Base-by-base conservation (phyloP, 2,888 invertebrate species). In the Cephonodes hylas region DNA sequence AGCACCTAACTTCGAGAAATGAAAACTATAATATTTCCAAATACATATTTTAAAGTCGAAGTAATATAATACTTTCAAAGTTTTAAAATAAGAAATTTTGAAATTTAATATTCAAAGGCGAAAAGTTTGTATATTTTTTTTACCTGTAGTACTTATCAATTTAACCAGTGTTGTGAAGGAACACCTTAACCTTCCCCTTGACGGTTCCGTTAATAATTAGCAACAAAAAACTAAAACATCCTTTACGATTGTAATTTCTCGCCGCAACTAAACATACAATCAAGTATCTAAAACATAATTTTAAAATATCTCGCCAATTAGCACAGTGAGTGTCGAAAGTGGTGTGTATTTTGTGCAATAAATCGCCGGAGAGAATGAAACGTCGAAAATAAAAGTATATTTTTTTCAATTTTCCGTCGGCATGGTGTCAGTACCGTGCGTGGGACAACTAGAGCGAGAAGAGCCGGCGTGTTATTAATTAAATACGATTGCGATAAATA, bases 361-460 rank as follows among this genome's bases (percentile, higher is more conserved):
- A 53, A 53, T 53, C 53, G 18, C 27, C 18, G 18, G 53, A 53
- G 53, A 53, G 7, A 31, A 53, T 31, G 31, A 53, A 53, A 53
- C 18, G 56, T 58, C 23, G 60, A 63, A 69, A 73, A 63, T 67
- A 70, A 74, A 68, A 73, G 70, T 69, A 58, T 66, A 63, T 59
- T 63, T 64, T n/a, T 58, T 34, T 63, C 46, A 65, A 66, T 64
- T 67, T 68, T 64, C 64, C 67, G 64, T 65, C 58, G 38, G 38
- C 46, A 63, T 59, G 64, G 58, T 68, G 61, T 71, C 68, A 69
- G 62, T 60, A 58, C 57, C 64, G 61, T 67, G 73, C 73, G 74
- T 73, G 78, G 60, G 67, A 68, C 72, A 85, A 86, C 80, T 77
- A 83, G 86, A 77, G 84, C 86, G 83, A 68, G 78, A 84, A 84